Percentiles rank a stretch among this genome's conserved stretches.
Conservation (phyloP, 2,113 vertebrate genomes). For the Tauraco erythrolophus region DNA sequence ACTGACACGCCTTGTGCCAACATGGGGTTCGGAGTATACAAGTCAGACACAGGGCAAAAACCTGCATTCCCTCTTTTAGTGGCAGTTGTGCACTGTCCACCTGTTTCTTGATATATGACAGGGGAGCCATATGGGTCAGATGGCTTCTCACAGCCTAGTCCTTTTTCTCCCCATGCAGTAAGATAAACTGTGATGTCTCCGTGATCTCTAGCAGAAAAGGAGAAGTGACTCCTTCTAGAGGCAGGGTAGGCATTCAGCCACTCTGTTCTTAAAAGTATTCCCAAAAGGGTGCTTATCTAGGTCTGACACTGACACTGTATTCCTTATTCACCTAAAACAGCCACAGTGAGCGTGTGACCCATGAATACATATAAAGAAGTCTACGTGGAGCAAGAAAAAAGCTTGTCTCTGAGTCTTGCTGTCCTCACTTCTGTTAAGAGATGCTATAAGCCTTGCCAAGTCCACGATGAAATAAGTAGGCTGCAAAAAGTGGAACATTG, state of each 20-base stretch:
- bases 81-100: not conserved
- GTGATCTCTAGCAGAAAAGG: not conserved
- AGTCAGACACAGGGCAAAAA: not conserved
- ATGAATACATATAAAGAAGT: not conserved
- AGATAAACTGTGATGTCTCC: not conserved
- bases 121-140: not conserved
- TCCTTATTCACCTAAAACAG: not conserved
- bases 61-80: not conserved
- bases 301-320: not conserved
- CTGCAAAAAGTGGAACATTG: conserved; percentile 34
- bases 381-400: not conserved
- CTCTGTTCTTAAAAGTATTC: not conserved
- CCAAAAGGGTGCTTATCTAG: not conserved
- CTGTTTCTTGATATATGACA: not conserved
- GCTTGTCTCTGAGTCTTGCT: not conserved
- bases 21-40: not conserved
- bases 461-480: not conserved
- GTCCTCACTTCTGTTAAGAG: not conserved
- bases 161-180: not conserved
- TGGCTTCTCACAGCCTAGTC: not conserved
- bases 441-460: not conserved
- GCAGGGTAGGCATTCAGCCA: not conserved
- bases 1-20: not conserved
- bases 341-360: not conserved
- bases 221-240: not conserved